These are phyloP conservation scores for Galeopsomyia nigrocyanea DNA, from an alignment of 2,888 invertebrate species.

Conservation along the genomic window DNA sequence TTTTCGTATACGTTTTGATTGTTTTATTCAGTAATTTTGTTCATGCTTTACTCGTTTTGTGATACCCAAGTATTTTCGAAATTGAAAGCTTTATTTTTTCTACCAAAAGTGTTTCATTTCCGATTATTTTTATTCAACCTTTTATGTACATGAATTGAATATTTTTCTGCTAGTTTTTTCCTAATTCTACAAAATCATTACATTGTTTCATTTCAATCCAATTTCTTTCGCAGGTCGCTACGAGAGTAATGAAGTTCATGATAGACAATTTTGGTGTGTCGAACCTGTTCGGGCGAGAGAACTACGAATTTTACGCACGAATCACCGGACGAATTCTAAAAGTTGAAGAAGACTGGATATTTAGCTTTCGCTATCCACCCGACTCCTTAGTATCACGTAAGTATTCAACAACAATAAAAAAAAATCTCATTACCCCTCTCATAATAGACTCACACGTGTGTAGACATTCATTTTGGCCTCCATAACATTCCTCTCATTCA, in stretches of 20 bases:
- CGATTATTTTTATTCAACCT: too few relatives aligned
- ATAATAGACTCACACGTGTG: background rate
- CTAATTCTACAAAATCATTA: too few relatives aligned
- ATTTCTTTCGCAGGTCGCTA: constrained; percentile 80
- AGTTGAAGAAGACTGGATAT: constrained; percentile 96
- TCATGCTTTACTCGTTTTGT: too few relatives aligned
- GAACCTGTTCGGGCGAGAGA: constrained; percentile 93
- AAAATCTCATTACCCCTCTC: too few relatives aligned
- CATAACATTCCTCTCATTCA: constrained; percentile 16
- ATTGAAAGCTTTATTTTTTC: too few relatives aligned
- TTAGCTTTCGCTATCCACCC: constrained; percentile 93
- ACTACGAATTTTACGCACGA: constrained; percentile 95
- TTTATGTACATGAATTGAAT: too few relatives aligned
- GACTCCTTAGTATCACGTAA: constrained; percentile 72
- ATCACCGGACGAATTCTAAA: constrained; percentile 93
- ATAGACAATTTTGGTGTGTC: constrained; percentile 97
- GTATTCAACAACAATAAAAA: constrained; percentile 54
- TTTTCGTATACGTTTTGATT: too few relatives aligned
- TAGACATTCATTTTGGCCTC: constrained; percentile 18
- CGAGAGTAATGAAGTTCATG: constrained; percentile 95
- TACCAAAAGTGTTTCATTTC: too few relatives aligned
- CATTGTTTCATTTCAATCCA: too few relatives aligned
- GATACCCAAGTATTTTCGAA: too few relatives aligned
- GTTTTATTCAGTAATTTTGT: too few relatives aligned
- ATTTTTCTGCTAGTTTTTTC: too few relatives aligned